phyloP scores from a whole-genome alignment of 2,113 vertebrate species.

The Sorex araneus region DNA sequence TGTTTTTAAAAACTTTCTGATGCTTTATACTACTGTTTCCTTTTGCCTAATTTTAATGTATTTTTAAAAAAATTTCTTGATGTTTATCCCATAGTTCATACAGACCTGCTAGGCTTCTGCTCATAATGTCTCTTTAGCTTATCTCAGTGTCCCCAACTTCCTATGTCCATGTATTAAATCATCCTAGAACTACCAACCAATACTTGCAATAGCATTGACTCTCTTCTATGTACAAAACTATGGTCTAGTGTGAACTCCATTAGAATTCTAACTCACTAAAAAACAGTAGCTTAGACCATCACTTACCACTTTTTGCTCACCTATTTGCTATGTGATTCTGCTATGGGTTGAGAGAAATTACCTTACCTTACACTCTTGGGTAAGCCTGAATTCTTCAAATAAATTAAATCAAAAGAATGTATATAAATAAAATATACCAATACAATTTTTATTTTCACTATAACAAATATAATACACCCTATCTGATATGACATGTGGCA shows the following conservation, averaged over 20 bases:
- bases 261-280: not conserved
- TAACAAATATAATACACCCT: too few relatives aligned
- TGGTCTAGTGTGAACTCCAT: too few relatives aligned
- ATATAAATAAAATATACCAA: too few relatives aligned
- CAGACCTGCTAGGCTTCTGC: not conserved
- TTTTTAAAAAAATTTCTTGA: not conserved
- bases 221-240: not conserved
- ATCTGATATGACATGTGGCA: too few relatives aligned
- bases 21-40: not conserved
- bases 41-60: not conserved
- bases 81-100: not conserved
- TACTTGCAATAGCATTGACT: not conserved
- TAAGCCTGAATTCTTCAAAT: too few relatives aligned
- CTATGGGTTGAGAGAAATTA: too few relatives aligned
- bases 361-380: too few relatives aligned
- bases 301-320: not conserved
- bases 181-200: too few relatives aligned
- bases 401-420: too few relatives aligned
- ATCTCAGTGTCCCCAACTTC: fast-evolving
- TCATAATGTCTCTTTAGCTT: not conserved
- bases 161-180: fast-evolving
- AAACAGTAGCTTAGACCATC: not conserved
- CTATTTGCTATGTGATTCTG: not conserved
- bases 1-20: not conserved
- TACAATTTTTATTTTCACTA: too few relatives aligned